Conservation (phyloP, 2,797 vertebrate genomes). For the Liasis olivaceus region DNA sequence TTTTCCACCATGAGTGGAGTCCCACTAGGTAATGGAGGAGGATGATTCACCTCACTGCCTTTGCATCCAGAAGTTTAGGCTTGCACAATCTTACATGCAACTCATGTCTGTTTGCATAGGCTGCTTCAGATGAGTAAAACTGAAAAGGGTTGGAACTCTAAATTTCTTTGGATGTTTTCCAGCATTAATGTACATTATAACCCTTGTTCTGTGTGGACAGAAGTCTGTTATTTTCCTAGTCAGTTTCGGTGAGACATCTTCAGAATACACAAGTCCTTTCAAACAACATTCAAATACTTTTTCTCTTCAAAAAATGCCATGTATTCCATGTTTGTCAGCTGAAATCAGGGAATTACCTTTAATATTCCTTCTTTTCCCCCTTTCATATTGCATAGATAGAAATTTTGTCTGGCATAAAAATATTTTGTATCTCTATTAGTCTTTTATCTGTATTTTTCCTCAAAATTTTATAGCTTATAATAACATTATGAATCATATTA, state of each 20-base stretch:
- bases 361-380: slow-evolving; percentile 17
- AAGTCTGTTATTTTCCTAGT: not conserved
- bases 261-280: not conserved
- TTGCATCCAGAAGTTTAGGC: not conserved
- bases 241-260: not conserved
- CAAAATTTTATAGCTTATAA: not conserved
- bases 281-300: not conserved
- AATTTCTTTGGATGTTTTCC: slow-evolving; percentile 8
- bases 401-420: not conserved
- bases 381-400: not conserved
- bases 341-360: not conserved
- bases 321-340: not conserved
- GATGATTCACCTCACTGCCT: not conserved
- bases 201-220: not conserved
- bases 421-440: not conserved
- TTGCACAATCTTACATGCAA: not conserved
- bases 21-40: not conserved
- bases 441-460: not conserved
- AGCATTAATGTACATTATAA: slow-evolving; percentile 3
- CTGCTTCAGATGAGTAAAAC: slow-evolving; percentile 7
- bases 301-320: not conserved
- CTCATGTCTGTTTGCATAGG: slow-evolving; percentile 7
- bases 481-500: not conserved
- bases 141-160: slow-evolving; percentile 13
- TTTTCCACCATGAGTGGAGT: not conserved